phyloP scores from a whole-genome alignment of 2,888 invertebrate genomes.

The Nudaria mundana region DNA sequence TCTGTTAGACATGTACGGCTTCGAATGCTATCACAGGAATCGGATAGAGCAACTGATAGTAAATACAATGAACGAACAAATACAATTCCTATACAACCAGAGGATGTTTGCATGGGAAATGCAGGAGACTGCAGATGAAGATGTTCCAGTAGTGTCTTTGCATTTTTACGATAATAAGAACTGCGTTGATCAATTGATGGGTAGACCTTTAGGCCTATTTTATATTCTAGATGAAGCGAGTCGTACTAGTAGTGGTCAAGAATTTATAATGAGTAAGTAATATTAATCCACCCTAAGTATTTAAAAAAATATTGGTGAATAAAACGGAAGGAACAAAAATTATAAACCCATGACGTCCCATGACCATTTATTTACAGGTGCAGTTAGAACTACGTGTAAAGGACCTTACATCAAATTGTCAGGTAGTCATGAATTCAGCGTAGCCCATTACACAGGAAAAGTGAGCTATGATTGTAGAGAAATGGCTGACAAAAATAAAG shows the following conservation, averaged over 20 bases:
- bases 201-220: constrained; percentile 91
- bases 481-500: constrained; percentile 94
- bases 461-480: constrained; percentile 91
- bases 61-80: constrained; percentile 95
- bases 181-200: constrained; percentile 92
- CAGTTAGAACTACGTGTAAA: constrained; percentile 75
- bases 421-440: constrained; percentile 86
- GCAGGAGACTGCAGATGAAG: constrained; percentile 90
- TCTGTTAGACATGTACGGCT: constrained; percentile 94
- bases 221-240: constrained; percentile 94
- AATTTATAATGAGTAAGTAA: constrained; percentile 85
- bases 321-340: neutral
- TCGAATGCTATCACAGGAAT: constrained; percentile 94
- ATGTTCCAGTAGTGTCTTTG: constrained; percentile 85
- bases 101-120: constrained; percentile 95
- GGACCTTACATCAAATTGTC: constrained; percentile 79
- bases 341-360: neutral
- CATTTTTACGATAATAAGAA: constrained; percentile 94
- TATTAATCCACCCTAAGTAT: too few relatives aligned
- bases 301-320: too few relatives aligned
- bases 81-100: constrained; percentile 96
- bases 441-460: constrained; percentile 95
- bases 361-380: constrained; percentile 74
- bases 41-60: constrained; percentile 93
- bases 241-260: constrained; percentile 85